A percentile compares a stretch with the other conserved stretches of the same genome.
These are phyloP conservation scores for Haemorhous mexicanus DNA, from an alignment of 2,113 vertebrate species.

Conservation along the genomic window DNA sequence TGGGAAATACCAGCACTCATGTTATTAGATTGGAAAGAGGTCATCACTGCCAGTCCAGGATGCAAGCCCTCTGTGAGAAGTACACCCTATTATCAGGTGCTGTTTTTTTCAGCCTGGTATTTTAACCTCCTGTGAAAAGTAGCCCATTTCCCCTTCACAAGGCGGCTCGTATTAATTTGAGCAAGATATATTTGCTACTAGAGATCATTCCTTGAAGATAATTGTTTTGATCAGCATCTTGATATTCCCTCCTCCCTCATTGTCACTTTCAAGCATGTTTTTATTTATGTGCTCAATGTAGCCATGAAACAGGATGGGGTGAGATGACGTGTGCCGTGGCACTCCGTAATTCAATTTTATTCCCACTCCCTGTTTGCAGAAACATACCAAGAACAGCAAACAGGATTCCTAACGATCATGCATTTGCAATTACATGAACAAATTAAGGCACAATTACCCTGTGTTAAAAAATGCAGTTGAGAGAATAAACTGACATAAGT, in stretches of 20 bases:
- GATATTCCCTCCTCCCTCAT: slow-evolving; percentile 32
- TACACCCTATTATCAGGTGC: background rate
- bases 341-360: slow-evolving; percentile 58
- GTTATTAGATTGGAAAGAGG: background rate
- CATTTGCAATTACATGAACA: slow-evolving; percentile 71
- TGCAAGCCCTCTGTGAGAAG: background rate
- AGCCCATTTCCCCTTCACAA: background rate
- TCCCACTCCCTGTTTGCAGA: slow-evolving; percentile 59
- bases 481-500: slow-evolving; percentile 40
- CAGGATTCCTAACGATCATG: slow-evolving; percentile 62
- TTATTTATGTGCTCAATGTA: slow-evolving; percentile 38
- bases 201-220: slow-evolving; percentile 15
- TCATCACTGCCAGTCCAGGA: background rate
- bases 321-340: slow-evolving; percentile 19
- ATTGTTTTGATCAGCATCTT: slow-evolving; percentile 40
- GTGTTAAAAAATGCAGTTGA: slow-evolving; percentile 64
- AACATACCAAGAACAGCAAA: slow-evolving; percentile 66
- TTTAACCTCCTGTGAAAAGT: slow-evolving; percentile 1
- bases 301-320: slow-evolving; percentile 27
- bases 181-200: slow-evolving; percentile 11
- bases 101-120: background rate
- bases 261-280: background rate
- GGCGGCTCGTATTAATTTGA: slow-evolving; percentile 31
- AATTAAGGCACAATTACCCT: slow-evolving; percentile 73
- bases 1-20: background rate